These are phyloP conservation scores for Lithophane ornitopus DNA, from an alignment of 2,888 invertebrate genomes.

Conservation along the genomic window DNA sequence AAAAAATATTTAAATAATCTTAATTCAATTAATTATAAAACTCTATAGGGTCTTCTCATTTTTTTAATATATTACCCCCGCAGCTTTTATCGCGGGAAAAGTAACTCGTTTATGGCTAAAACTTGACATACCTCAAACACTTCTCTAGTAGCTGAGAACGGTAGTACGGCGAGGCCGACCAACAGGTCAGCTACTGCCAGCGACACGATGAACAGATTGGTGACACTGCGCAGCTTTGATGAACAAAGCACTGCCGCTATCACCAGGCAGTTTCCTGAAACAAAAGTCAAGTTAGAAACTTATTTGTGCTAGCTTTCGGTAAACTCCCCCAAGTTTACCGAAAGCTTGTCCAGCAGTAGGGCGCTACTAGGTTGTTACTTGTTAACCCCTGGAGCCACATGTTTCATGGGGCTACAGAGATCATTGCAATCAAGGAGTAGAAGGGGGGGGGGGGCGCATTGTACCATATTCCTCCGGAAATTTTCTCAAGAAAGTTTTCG, in stretches of 20 bases:
- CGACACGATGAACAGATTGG: conserved; percentile 99
- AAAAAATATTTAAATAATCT: no score
- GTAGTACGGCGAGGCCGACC: conserved; percentile 98
- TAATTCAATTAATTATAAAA: no score
- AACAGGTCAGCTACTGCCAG: conserved; percentile 98
- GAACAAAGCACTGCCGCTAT: conserved; percentile 98
- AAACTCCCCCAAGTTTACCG: no score
- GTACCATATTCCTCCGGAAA: no score
- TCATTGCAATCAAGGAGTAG: no score
- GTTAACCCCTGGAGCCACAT: no score
- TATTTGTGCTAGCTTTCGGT: background rate
- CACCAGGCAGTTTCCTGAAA: conserved; percentile 95
- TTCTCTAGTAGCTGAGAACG: conserved; percentile 98
- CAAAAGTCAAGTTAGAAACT: background rate
- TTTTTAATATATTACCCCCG: no score
- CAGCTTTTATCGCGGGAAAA: background rate
- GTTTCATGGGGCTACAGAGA: no score
- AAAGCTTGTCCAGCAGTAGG: background rate
- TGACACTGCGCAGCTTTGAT: conserved; percentile 97
- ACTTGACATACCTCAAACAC: conserved; percentile 94
- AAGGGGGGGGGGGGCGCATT: no score
- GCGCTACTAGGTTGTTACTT: no score
- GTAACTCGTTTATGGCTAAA: background rate
- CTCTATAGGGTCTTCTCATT: no score
- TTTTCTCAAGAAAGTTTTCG: no score